phyloP scores from a whole-genome alignment of 2,797 vertebrate genomes.

The Xyrichtys novacula region DNA sequence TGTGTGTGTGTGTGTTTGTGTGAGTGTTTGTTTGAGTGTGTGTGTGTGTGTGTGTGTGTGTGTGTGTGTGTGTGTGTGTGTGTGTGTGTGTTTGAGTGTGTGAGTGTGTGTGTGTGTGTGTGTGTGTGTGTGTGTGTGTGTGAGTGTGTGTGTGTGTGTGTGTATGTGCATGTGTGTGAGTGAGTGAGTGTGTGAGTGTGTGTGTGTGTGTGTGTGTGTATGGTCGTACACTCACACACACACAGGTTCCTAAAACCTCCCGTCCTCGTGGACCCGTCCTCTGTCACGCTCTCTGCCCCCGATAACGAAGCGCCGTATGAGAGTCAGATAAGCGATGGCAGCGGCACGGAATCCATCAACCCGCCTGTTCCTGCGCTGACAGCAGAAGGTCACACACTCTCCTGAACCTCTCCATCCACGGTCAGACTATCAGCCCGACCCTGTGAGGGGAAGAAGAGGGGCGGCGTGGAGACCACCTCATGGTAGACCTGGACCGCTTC shows the following conservation, averaged over 20 bases:
- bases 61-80: conserved; percentile 6
- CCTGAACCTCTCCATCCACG: neutral
- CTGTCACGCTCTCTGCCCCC: conserved; percentile 25
- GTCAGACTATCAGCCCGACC: neutral
- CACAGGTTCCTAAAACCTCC: conserved; percentile 49
- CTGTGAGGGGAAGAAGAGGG: neutral
- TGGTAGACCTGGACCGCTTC: neutral
- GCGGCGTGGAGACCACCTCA: too few species aligned
- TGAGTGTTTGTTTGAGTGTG: too few species aligned
- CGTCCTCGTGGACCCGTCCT: conserved; percentile 44
- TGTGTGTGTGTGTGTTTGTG: neutral
- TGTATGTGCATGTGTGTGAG: conserved; percentile 1
- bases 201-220: conserved; percentile 7
- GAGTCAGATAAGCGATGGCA: conserved; percentile 27
- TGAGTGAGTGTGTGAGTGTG: conserved; percentile 1
- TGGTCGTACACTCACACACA: conserved; percentile 37
- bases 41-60: conserved; percentile 1
- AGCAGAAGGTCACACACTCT: conserved; percentile 47
- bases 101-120: conserved; percentile 4
- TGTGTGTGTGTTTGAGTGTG: conserved; percentile 3
- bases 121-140: conserved; percentile 3
- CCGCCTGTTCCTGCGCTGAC: conserved; percentile 50
- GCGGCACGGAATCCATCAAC: conserved; percentile 40
- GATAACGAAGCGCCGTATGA: conserved; percentile 40
- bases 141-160: neutral